Percentiles rank a stretch among this genome's conserved stretches.
Evolutionary conservation across 2,113 vertebrate species (phyloP).

Genomic region (Tichodroma muraria): DNA sequence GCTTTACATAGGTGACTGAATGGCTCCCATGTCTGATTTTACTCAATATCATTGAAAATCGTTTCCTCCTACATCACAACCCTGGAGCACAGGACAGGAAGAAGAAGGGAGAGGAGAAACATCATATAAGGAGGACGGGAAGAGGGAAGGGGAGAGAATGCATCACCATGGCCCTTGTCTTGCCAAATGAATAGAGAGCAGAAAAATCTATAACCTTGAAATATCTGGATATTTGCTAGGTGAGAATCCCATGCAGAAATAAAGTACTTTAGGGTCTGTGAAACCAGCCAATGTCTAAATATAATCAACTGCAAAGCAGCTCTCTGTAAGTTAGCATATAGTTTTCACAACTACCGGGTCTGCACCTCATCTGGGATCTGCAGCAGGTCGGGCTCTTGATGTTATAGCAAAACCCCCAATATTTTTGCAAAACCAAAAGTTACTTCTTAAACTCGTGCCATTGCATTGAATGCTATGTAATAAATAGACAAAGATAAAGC

Average conservation of each 20-base stretch:
- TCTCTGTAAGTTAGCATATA: not conserved
- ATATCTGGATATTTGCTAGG: not conserved
- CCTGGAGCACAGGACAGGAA: not conserved
- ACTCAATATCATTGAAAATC: not conserved
- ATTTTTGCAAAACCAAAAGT: not conserved
- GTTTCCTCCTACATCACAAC: not conserved
- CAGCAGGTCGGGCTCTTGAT: not conserved
- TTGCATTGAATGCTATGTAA: not conserved
- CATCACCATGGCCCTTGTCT: not conserved
- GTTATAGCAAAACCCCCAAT: not conserved
- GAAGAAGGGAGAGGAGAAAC: not conserved
- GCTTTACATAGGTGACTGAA: not conserved
- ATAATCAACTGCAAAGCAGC: not conserved
- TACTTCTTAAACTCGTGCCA: not conserved
- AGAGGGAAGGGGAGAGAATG: not conserved
- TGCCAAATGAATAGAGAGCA: not conserved
- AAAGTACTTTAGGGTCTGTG: not conserved
- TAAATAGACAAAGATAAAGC: not conserved
- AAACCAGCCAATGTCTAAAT: not conserved
- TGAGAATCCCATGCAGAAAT: not conserved
- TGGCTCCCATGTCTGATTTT: not conserved
- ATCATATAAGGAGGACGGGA: not conserved
- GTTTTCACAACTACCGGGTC: not conserved
- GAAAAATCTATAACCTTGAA: not conserved
- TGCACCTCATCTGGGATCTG: not conserved